Base-by-base conservation (phyloP, 2,797 vertebrate genomes). In the Micromesistius poutassou region DNA sequence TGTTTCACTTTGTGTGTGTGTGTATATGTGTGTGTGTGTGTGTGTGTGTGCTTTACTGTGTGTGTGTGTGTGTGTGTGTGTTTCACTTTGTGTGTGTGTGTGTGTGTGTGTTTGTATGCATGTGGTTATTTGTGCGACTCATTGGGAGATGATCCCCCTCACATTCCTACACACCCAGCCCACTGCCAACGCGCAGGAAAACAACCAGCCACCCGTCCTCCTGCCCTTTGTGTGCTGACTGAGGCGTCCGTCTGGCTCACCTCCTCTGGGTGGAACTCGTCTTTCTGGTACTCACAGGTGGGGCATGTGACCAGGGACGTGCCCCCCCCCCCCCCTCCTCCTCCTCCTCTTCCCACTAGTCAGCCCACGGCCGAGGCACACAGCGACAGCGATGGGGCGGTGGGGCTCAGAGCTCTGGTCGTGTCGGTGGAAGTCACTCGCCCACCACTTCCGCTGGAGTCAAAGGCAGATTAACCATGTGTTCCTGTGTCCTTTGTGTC, bases 1-100 rank as follows among this genome's bases (percentile, higher is more conserved):
- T 33, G 33, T 33, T 33, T 35, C 33, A 35, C 33, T 35, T 1
- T 35, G 33, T 35, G 33, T 35, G 0, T 35, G 33, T 31, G 31
- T 35, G 33, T 35, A 6, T 33, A 33, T 38, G 38, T 28, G 14
- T 50, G 30, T 19, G 40, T 38, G 13, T 42, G 40, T 42, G 13
- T 16, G 40, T 4, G 1, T 42, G 40, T 13, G 10, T 42, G 40
- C 12, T 10, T 42, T 1, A 10, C 8, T 42, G 40, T 42, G 40
- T 42, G 13, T 74, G 42, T 22, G 74, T 75, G 36, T 62, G 46
- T 62, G 74, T 16, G n/a, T 55, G 46, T 33, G 74, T 62, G 33
- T 16, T 31, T 1, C 31, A 8, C 46, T 12, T 30, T 19, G 16
- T 50, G 42, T 33, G 33, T 33, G 33, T 33, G 33, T 33, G 33